Percentiles rank a stretch among this genome's conserved stretches.
phyloP scores from a whole-genome alignment of 2,888 invertebrate species.

The Pyralis farinalis region DNA sequence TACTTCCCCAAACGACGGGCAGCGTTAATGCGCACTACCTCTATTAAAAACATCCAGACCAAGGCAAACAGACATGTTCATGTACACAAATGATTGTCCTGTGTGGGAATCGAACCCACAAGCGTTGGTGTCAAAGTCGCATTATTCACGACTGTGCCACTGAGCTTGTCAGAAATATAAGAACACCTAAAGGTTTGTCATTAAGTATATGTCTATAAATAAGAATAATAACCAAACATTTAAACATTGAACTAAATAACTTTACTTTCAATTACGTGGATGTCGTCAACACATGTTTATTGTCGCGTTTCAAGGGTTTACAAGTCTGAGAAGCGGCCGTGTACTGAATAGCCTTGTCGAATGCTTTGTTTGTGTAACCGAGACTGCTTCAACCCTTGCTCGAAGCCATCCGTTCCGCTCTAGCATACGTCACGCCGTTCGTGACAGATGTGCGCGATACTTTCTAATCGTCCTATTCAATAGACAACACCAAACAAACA shows the following conservation, averaged over 20 bases:
- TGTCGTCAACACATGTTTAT: slow-evolving; percentile 20
- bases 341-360: slow-evolving; percentile 57
- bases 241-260: slow-evolving; percentile 5
- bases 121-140: too few relatives aligned
- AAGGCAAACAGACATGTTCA: too few relatives aligned
- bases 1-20: too few relatives aligned
- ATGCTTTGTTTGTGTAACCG: slow-evolving; percentile 65
- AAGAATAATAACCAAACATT: slow-evolving; percentile 4
- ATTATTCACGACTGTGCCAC: too few relatives aligned
- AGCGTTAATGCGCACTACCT: too few relatives aligned
- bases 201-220: too few relatives aligned
- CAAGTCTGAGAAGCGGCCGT: slow-evolving; percentile 47
- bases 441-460: slow-evolving; percentile 74
- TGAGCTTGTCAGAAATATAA: too few relatives aligned
- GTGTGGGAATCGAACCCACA: too few relatives aligned
- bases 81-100: too few relatives aligned
- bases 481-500: slow-evolving; percentile 58
- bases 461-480: slow-evolving; percentile 75
- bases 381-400: slow-evolving; percentile 69
- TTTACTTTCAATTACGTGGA: slow-evolving; percentile 20
- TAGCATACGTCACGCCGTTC: slow-evolving; percentile 69
- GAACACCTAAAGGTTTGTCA: too few relatives aligned
- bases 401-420: slow-evolving; percentile 72
- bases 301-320: slow-evolving; percentile 24
- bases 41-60: too few relatives aligned